phyloP scores from a whole-genome alignment of 2,113 vertebrate species.

The Pterophyllum scalare region DNA sequence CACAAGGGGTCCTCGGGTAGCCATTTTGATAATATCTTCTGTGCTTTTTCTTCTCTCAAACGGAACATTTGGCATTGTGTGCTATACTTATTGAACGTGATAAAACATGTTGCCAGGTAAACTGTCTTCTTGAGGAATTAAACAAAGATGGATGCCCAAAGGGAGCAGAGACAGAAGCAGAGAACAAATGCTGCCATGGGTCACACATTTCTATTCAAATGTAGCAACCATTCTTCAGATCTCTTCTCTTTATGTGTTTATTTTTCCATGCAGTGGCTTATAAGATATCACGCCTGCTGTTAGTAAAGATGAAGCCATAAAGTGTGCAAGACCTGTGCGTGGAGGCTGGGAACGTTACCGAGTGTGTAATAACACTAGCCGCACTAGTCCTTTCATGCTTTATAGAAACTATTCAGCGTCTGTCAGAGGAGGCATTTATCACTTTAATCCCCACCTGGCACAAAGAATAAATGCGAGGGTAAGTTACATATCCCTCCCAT shows the following conservation, averaged over 20 bases:
- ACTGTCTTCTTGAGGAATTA: constrained; percentile 47
- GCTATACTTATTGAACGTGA: constrained; percentile 48
- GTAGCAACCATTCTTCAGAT: constrained; percentile 27
- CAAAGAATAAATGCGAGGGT: constrained; percentile 74
- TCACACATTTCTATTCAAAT: constrained; percentile 48
- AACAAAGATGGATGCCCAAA: constrained; percentile 49
- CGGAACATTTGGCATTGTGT: constrained; percentile 34
- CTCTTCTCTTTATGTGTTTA: constrained; percentile 37
- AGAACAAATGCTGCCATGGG: constrained; percentile 44
- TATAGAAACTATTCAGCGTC: constrained; percentile 71
- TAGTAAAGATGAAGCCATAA: constrained; percentile 48
- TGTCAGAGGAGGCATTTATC: constrained; percentile 76
- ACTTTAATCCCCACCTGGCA: constrained; percentile 77
- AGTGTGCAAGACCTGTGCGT: constrained; percentile 55
- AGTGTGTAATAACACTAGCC: constrained; percentile 47
- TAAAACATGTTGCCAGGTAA: constrained; percentile 66
- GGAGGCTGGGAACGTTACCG: constrained; percentile 42
- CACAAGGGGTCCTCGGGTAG: constrained; percentile 29
- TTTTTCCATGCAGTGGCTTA: constrained; percentile 30
- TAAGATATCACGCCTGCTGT: constrained; percentile 22
- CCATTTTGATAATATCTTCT: constrained; percentile 37
- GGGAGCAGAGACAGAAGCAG: constrained; percentile 25
- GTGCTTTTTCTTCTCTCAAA: background rate
- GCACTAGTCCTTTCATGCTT: constrained; percentile 74
- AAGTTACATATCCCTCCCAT: constrained; percentile 68